Evolutionary conservation across 53 echinoderm and acorn worm genomes (phyloP).

Genomic region (Echinarachnius parma): DNA sequence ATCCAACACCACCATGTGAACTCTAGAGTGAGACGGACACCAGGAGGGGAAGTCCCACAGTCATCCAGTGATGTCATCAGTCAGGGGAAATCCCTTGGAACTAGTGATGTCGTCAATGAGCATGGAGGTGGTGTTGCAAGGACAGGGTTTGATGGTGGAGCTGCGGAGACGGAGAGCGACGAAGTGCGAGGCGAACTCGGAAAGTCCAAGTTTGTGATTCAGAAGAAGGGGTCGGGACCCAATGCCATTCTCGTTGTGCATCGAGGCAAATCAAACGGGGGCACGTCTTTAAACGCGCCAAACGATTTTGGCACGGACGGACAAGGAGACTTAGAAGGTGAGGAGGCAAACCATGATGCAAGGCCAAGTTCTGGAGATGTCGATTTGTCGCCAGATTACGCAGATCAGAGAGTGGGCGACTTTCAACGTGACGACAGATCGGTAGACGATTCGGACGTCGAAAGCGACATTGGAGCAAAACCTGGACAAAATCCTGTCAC

Average conservation of each 20-base stretch:
- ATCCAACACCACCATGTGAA: constrained; percentile 74
- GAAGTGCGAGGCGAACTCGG: constrained; percentile 23
- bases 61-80: constrained; percentile 5
- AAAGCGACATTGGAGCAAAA: background rate
- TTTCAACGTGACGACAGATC: constrained; percentile 10
- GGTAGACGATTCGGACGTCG: constrained; percentile 40
- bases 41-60: constrained; percentile 11
- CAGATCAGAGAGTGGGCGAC: background rate
- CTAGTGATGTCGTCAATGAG: background rate
- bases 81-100: constrained; percentile 19
- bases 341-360: background rate
- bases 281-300: background rate
- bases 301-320: background rate
- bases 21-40: constrained; percentile 49
- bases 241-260: constrained; percentile 46
- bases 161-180: background rate
- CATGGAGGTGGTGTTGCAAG: background rate
- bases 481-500: background rate
- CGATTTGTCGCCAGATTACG: background rate
- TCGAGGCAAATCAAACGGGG: background rate
- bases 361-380: background rate
- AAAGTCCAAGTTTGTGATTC: constrained; percentile 3
- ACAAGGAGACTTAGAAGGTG: background rate
- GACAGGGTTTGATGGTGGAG: background rate
- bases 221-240: constrained; percentile 16